A percentile compares a stretch with the other conserved stretches of the same genome.
These are phyloP conservation scores for Ceratina calcarata DNA, from an alignment of 1,140 invertebrate genomes.

Conservation along the genomic window DNA sequence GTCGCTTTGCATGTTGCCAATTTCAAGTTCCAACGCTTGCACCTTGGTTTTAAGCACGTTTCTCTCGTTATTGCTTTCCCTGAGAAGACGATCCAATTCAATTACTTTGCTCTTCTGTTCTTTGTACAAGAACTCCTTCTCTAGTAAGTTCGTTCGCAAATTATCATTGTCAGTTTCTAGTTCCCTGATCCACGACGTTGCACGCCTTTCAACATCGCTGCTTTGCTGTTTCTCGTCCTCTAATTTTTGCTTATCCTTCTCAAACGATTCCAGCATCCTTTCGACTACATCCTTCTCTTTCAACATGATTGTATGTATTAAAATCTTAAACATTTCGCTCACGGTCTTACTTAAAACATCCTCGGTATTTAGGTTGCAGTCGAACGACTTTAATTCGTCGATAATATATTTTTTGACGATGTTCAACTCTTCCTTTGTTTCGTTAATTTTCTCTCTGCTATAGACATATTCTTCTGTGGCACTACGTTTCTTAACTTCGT, in stretches of 20 bases:
- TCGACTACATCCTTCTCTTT: conserved; percentile 73
- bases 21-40: conserved; percentile 62
- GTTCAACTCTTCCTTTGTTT: conserved; percentile 63
- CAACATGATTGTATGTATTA: conserved; percentile 66
- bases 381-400: conserved; percentile 69
- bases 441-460: conserved; percentile 27
- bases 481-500: conserved; percentile 61
- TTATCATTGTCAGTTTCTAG: conserved; percentile 72
- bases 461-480: conserved; percentile 31
- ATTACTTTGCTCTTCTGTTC: conserved; percentile 48
- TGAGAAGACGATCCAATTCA: conserved; percentile 47
- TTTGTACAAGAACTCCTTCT: conserved; percentile 25
- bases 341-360: conserved; percentile 56
- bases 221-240: conserved; percentile 66
- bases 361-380: conserved; percentile 35
- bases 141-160: conserved; percentile 65
- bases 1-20: too few species aligned
- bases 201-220: conserved; percentile 64
- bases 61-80: conserved; percentile 66
- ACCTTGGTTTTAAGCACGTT: conserved; percentile 66
- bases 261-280: conserved; percentile 52
- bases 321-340: conserved; percentile 63
- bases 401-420: conserved; percentile 59
- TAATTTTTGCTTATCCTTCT: conserved; percentile 60
- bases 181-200: conserved; percentile 62